Evolutionary conservation across 2,888 invertebrate genomes (phyloP).

Genomic region (Apeira syringaria): DNA sequence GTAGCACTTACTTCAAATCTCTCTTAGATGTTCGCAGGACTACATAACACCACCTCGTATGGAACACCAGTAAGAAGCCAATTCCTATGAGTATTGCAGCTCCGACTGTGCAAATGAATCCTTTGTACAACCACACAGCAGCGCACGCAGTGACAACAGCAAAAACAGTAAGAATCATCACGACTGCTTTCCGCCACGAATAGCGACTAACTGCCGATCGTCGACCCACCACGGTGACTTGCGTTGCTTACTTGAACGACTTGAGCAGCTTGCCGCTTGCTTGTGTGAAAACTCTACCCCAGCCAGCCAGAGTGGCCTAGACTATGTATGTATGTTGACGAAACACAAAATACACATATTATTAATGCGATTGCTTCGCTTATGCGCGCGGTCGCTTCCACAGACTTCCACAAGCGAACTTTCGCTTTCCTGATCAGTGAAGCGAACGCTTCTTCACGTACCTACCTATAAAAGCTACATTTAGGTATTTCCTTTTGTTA

Average conservation of each 20-base stretch:
- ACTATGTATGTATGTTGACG: no score
- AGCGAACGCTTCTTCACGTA: no score
- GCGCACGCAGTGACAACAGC: slow-evolving; percentile 67
- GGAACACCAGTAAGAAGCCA: slow-evolving; percentile 86
- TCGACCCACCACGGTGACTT: slow-evolving; percentile 14
- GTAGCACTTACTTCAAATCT: slow-evolving; percentile 86
- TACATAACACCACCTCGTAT: slow-evolving; percentile 90
- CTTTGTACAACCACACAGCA: slow-evolving; percentile 79
- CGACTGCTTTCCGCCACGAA: slow-evolving; percentile 74
- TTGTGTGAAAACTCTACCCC: no score
- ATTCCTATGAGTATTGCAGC: slow-evolving; percentile 83
- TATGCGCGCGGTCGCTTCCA: no score
- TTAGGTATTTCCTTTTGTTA: no score
- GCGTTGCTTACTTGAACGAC: neutral
- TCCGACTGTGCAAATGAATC: slow-evolving; percentile 86
- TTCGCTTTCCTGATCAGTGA: no score
- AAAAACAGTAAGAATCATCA: slow-evolving; percentile 66
- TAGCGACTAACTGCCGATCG: slow-evolving; percentile 69
- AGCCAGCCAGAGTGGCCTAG: no score
- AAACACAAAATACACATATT: neutral
- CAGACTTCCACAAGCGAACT: no score
- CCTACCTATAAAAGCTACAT: no score
- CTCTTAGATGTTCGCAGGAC: slow-evolving; percentile 89
- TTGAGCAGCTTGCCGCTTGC: neutral
- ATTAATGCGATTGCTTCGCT: neutral